phyloP scores from a whole-genome alignment of 2,888 invertebrate genomes.

The Chrysolina haemoptera region DNA sequence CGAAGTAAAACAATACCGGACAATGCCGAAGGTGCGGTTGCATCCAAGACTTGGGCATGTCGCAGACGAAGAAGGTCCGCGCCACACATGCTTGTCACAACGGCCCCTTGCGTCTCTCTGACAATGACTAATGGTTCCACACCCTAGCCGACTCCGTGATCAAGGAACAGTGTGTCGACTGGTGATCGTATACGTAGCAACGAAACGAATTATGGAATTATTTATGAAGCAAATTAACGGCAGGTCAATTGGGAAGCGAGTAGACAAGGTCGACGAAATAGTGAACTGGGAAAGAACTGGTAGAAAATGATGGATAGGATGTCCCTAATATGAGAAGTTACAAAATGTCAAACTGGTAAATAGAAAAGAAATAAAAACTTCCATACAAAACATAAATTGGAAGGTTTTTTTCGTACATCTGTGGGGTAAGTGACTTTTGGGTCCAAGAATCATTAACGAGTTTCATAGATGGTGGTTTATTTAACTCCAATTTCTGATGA shows the following conservation, averaged over 20 bases:
- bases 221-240: not conserved
- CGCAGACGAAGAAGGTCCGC: conserved; percentile 21
- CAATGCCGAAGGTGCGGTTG: conserved; percentile 52
- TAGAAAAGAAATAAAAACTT: too few relatives aligned
- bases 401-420: too few relatives aligned
- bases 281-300: not conserved
- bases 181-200: not conserved
- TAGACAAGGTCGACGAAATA: not conserved
- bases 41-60: conserved; percentile 36
- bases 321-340: too few relatives aligned
- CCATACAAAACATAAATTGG: too few relatives aligned
- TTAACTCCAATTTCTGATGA: too few relatives aligned
- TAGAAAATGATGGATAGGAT: not conserved
- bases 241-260: not conserved
- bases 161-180: conserved; percentile 35
- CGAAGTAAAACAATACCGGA: conserved; percentile 46
- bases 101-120: conserved; percentile 44
- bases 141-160: conserved; percentile 37
- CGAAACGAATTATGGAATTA: conserved; percentile 12
- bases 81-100: conserved; percentile 13
- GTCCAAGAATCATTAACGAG: too few relatives aligned
- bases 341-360: too few relatives aligned
- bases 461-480: too few relatives aligned
- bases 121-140: conserved; percentile 52
- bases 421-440: too few relatives aligned